Evolutionary conservation across 2,888 invertebrate genomes (phyloP).

Genomic region (Lymantria monacha): DNA sequence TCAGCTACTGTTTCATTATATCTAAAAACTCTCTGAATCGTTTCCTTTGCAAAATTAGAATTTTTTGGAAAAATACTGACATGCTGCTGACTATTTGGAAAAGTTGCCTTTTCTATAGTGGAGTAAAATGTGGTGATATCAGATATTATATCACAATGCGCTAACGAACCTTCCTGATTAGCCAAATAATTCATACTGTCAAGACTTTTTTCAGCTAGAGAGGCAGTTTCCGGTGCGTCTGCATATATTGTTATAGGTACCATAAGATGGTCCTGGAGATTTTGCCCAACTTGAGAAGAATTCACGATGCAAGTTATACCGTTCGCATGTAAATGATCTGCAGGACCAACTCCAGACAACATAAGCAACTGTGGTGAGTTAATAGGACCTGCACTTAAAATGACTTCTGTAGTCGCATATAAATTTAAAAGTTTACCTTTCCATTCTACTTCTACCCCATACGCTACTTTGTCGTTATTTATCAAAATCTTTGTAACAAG

Average conservation of each 20-base stretch:
- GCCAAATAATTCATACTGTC: conserved; percentile 70
- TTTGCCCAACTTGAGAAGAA: conserved; percentile 71
- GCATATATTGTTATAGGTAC: conserved; percentile 58
- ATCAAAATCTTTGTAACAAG: conserved; percentile 22
- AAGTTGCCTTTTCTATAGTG: conserved; percentile 38
- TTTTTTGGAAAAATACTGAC: conserved; percentile 46
- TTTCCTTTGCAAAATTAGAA: conserved; percentile 21
- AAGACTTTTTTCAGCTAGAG: conserved; percentile 38
- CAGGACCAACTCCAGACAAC: conserved; percentile 78
- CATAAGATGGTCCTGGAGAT: conserved; percentile 77
- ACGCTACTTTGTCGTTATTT: conserved; percentile 2
- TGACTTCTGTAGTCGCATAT: conserved; percentile 62
- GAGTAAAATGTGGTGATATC: conserved; percentile 72
- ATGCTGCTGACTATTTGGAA: conserved; percentile 52
- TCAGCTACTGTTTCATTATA: conserved; percentile 41
- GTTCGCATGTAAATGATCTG: conserved; percentile 50
- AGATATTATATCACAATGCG: conserved; percentile 63
- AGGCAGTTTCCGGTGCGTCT: conserved; percentile 40
- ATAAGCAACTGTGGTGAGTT: conserved; percentile 76
- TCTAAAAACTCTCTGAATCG: conserved; percentile 8
- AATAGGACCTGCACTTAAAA: conserved; percentile 71
- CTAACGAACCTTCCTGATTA: conserved; percentile 73
- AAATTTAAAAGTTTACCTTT: background rate
- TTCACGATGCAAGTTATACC: conserved; percentile 60
- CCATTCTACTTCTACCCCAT: conserved; percentile 14